phyloP scores from a whole-genome alignment of 2,888 invertebrate species.

The Petrolisthes manimaculis region DNA sequence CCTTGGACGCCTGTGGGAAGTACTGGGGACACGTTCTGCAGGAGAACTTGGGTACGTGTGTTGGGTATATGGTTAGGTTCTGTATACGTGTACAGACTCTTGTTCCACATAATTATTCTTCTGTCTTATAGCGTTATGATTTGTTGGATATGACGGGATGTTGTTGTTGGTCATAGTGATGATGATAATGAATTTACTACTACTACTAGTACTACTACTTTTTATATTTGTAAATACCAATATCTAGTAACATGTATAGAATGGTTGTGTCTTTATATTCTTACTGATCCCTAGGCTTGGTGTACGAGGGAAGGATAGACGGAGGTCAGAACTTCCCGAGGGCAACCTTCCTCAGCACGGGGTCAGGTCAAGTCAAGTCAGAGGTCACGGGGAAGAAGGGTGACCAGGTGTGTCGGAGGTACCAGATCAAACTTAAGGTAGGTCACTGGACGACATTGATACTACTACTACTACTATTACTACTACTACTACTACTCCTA shows the following conservation, averaged over 20 bases:
- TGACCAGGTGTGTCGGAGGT: neutral
- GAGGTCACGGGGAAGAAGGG: neutral
- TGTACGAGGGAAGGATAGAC: neutral
- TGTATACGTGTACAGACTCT: neutral
- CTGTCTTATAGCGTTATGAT: too few relatives aligned
- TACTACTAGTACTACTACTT: neutral
- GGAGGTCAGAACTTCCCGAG: neutral
- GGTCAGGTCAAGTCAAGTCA: slow-evolving; percentile 5
- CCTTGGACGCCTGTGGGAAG: neutral
- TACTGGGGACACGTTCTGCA: neutral
- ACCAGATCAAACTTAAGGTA: neutral
- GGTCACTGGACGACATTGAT: neutral
- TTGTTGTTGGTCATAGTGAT: too few relatives aligned
- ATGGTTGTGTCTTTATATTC: too few relatives aligned
- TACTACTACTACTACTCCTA: too few relatives aligned
- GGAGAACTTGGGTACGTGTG: neutral
- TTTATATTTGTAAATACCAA: too few relatives aligned
- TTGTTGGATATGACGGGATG: too few relatives aligned
- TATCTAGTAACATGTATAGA: too few relatives aligned
- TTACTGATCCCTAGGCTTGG: neutral
- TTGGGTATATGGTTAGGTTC: neutral
- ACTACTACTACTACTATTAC: too few relatives aligned
- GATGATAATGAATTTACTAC: neutral
- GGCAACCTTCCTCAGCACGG: neutral
- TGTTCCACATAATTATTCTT: neutral